Base-by-base conservation (phyloP, 2,113 vertebrate genomes). In the Colius striatus region DNA sequence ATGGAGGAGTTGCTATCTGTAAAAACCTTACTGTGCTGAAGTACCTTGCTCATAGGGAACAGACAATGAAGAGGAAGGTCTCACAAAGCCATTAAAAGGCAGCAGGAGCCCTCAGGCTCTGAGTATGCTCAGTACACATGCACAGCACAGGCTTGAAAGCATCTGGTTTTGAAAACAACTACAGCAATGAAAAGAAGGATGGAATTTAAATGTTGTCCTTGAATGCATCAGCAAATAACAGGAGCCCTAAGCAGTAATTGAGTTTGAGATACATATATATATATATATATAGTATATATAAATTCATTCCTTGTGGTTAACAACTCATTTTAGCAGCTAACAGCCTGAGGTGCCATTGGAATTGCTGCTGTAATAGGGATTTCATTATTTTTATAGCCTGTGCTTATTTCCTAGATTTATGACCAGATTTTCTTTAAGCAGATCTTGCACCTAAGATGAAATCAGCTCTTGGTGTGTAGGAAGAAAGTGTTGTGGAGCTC, bases 351-450 rank as follows among this genome's bases (percentile, higher is more conserved):
- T 95, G 83, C 91, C 51, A 66, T 23, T 92, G 82, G 75, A 92
- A 96, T 85, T 90, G 91, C 87, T 91, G 84, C 91, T 90, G 55
- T 85, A 94, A 95, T 92, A 54, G 81, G 82, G 87, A 77, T 94
- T 94, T 95, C 89, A 93, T 95, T 95, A 87, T 71, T 95, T 95
- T 95, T 95, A 95, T 80, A 80, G 89, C 71, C 87, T 41, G 55
- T 76, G 84, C 95, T 97, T 96, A 91, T 95, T 96, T 91, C 66
- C 62, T 26, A 58, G 89, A 95, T 97, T 94, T 94, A 96, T 92
- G 94, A 95, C 79, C 84, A 76, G n/a, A 63, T 94, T 88, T 91
- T 94, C 82, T 70, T 63, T 43, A 29, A 87, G 94, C 74, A 94
- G 74, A 61, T 77, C 84, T 58, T 87, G 73, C 25, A 73, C 66